These are phyloP conservation scores for Maylandia zebra DNA, from an alignment of 2,113 vertebrate species.

Conservation along the genomic window DNA sequence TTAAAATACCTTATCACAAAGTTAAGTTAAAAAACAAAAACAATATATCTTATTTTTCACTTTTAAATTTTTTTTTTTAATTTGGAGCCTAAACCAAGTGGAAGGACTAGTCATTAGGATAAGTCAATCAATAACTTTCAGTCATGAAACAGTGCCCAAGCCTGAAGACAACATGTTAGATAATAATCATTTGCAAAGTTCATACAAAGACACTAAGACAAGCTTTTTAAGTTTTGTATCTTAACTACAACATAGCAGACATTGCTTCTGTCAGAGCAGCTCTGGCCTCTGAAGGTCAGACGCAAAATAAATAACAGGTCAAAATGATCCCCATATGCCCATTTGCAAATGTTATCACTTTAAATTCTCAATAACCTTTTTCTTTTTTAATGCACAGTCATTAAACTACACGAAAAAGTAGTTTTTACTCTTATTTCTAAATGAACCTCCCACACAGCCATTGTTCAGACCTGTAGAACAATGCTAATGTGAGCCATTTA, in stretches of 20 bases:
- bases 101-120: background rate
- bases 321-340: background rate
- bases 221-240: background rate
- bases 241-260: background rate
- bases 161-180: background rate
- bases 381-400: background rate
- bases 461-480: background rate
- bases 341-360: background rate
- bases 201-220: background rate
- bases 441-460: background rate
- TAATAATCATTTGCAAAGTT: background rate
- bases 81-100: background rate
- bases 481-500: background rate
- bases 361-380: background rate
- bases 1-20: background rate
- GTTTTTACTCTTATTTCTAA: background rate
- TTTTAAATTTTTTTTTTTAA: background rate
- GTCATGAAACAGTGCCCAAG: background rate
- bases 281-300: background rate
- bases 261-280: background rate
- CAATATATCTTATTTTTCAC: background rate
- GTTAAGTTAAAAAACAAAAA: background rate
- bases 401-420: background rate
- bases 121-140: background rate
- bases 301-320: background rate